Base-by-base conservation (phyloP, 2,888 invertebrate genomes). In the Cosmia pyralina region DNA sequence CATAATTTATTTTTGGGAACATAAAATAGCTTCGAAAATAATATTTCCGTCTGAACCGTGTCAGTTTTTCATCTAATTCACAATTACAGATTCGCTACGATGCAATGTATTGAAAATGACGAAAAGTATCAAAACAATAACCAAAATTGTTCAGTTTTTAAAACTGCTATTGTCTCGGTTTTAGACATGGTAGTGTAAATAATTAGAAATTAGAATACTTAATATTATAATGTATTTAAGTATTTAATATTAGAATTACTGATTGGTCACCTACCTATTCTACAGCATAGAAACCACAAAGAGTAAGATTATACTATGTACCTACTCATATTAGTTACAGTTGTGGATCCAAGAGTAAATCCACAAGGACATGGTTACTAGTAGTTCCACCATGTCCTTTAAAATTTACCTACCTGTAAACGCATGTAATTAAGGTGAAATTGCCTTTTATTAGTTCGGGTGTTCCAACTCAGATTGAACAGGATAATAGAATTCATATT, bases 161-260 rank as follows among this genome's bases (percentile, higher is more conserved):
- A 52, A 38, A 57, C 19, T 63, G 17, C 28, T 28, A 46, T 75
- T 65, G 60, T 74, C 4, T 41, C 52, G 41, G 34, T 62, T 48
- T 80, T 13, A 55, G 67, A 46, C 48, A 66, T 48, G 41, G 48
- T 17, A 57, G 55, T 52, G 55, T 62, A 52, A 67, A 75, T 58
- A 81, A 80, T 79, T 48, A 41, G 22, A n/a, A 6, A 74, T 53
- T 41, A n/a, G n/a, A n/a, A n/a, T n/a, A n/a, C n/a, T n/a, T n/a
- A n/a, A n/a, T n/a, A n/a, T n/a, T n/a, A n/a, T n/a, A n/a, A n/a
- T n/a, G n/a, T n/a, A n/a, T n/a, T 69, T n/a, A n/a, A 5, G 53
- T 10, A 63, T n/a, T 59, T 38, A 59, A 4, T 59, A 38, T 50
- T 28, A 28, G 1, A 28, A 28, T 28, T 38, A 22, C 41, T 34